Evolutionary conservation across 92 coral and sea anemone species (phyloP), one percentile per base, ranked within the genome.

Genomic region (Porites cylindrica): DNA sequence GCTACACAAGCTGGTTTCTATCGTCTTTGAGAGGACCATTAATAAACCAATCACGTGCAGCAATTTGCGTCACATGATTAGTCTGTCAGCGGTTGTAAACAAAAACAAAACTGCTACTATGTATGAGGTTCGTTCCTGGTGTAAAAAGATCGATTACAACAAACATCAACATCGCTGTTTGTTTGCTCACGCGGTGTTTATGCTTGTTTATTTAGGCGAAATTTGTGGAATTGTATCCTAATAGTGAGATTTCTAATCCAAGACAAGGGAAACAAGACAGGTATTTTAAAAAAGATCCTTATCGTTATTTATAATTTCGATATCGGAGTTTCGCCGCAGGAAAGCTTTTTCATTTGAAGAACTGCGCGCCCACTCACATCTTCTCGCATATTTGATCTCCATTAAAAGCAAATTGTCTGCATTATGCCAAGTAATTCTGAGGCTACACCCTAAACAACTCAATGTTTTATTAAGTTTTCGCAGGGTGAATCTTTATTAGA

Each of bases 1-100:
- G 95, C 95, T 92, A 92, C 91, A 91, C 91, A 89, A 92, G 86
- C 86, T 58, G 51, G 87, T 83, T 65, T 83, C 80, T 51, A 82
- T 73, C 87, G 80, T 23, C 80, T 63, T 62, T 29, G 19, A 29
- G 51, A 20, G 14, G 72, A 11, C 60, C 17, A 23, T 10, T 12
- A 20, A 0, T 6, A 16, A 73, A 76, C 95, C 95, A 89, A 92
- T 92, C 92, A 70, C 6, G 18, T 23, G 17, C 13, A 21, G 8
- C 81, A 67, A 29, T 59, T 73, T 5, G 1, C 17, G 10, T 75
- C 93, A 90, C 86, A 58, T 90, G 93, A 70, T 20, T 24, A 61
- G 9, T 9, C 0, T 7, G 11, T 11, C 87, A 74, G 87, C 87
- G 87, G 80, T 19, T 74, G 47, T n/a, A 11, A 7, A 38, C 5